These are phyloP conservation scores for Tetrax tetrax DNA, from an alignment of 2,113 vertebrate species.

Conservation along the genomic window DNA sequence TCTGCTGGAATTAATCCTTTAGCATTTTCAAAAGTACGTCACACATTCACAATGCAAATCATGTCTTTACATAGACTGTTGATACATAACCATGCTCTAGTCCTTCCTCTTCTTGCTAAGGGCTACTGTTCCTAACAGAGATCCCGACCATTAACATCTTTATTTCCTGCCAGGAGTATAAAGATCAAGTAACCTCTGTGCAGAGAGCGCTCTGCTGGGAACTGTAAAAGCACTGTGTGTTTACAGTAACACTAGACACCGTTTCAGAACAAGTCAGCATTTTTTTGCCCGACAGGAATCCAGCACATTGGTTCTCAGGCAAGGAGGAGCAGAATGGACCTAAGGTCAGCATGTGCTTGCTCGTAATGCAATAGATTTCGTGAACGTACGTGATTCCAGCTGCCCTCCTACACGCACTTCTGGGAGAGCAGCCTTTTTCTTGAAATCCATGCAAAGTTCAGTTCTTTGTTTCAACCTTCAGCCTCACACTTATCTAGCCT, in stretches of 20 bases:
- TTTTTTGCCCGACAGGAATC: constrained; percentile 13
- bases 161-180: not conserved
- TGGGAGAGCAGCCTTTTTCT: not conserved
- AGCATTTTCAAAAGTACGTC: not conserved
- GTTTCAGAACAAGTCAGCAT: not conserved
- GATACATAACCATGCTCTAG: not conserved
- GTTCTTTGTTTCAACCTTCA: not conserved
- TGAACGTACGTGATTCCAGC: not conserved
- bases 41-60: not conserved
- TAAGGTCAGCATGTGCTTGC: not conserved
- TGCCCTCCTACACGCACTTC: not conserved
- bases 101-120: not conserved
- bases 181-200: not conserved
- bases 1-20: not conserved
- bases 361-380: not conserved
- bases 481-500: not conserved
- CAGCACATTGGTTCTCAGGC: not conserved
- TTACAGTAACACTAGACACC: not conserved
- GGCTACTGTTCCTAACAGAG: not conserved
- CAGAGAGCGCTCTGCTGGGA: not conserved
- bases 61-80: not conserved
- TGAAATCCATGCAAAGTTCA: not conserved
- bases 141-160: not conserved
- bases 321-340: not conserved
- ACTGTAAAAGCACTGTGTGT: not conserved